Evolutionary conservation across 2,888 invertebrate species (phyloP), one percentile per base, ranked within the genome.

Genomic region (Epinotia brunnichana): DNA sequence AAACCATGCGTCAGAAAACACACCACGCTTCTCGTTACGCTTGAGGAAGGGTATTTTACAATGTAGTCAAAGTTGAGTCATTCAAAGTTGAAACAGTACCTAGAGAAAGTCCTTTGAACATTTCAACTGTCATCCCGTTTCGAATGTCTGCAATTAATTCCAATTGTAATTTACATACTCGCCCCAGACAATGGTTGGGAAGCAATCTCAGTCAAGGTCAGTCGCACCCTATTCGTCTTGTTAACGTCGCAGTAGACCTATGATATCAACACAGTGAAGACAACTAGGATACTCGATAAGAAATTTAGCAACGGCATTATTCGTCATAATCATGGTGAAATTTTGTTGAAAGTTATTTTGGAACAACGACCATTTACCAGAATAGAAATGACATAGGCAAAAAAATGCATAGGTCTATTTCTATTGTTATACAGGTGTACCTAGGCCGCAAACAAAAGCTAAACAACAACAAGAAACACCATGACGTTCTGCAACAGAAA

Each of bases 161-260:
- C 59, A 21, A 51, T 64, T 53, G 53, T n/a, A 51, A 70, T 70
- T 53, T 59, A 59, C 64, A 59, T 70, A 66, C 64, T 21, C 39
- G 17, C 56, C 24, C 21, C 57, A 70, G 48, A 64, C 70, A 70
- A 70, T 62, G 48, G 54, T 44, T 15, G 54, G 66, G 56, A 56
- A 74, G 48, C 61, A 62, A 67, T 74, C 61, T 70, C 17, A 51
- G 69, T 44, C 66, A 70, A 74, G 73, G 69, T 63, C 51, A 57
- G 24, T 39, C 29, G 17, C 51, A 17, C 48, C 70, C 70, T 53
- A 73, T 75, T 44, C 19, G 69, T 75, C 74, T 70, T 75, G 63
- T 24, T 39, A 44, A 44, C 35, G 54, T 48, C 67, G 21, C 67
- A 61, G 60, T 51, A 21, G 2, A 48, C 61, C 13, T 7, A 7